Conservation (phyloP, 2,797 vertebrate species). For the Notolabrus celidotus region DNA sequence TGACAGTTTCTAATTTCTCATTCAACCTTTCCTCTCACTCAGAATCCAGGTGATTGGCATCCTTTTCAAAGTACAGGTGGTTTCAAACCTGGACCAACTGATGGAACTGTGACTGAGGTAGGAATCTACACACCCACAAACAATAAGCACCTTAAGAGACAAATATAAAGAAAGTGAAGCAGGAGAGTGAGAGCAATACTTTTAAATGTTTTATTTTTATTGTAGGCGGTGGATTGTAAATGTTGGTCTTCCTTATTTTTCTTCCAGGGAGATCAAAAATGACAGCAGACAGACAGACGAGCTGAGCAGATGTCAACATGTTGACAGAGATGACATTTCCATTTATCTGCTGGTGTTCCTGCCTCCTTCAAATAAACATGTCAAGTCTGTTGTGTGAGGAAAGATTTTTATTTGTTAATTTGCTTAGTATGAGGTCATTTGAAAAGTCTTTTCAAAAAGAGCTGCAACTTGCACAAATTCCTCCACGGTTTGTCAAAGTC, state of each 20-base stretch:
- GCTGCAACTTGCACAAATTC: conserved; percentile 12
- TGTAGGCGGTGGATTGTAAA: not conserved
- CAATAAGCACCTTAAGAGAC: not conserved
- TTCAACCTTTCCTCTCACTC: no score
- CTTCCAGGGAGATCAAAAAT: not conserved
- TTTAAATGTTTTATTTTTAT: not conserved
- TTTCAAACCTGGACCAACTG: fast-evolving
- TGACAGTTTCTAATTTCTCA: no score
- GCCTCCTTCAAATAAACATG: conserved; percentile 42
- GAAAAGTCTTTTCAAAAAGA: conserved; percentile 7
- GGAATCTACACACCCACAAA: not conserved
- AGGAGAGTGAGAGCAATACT: not conserved
- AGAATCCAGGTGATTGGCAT: fast-evolving
- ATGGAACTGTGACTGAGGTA: fast-evolving
- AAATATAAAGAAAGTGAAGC: not conserved
- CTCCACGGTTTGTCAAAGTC: not conserved
- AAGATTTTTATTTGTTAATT: conserved; percentile 47
- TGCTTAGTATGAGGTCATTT: conserved; percentile 34
- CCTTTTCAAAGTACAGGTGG: fast-evolving
- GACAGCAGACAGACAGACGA: not conserved
- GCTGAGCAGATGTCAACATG: not conserved
- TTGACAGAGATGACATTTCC: not conserved
- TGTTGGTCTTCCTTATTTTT: not conserved
- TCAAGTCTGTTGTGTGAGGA: conserved; percentile 20
- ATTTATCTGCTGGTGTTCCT: not conserved